Evolutionary conservation across 2,113 vertebrate genomes (phyloP).

Genomic region (Oncorhynchus gorbuscha): DNA sequence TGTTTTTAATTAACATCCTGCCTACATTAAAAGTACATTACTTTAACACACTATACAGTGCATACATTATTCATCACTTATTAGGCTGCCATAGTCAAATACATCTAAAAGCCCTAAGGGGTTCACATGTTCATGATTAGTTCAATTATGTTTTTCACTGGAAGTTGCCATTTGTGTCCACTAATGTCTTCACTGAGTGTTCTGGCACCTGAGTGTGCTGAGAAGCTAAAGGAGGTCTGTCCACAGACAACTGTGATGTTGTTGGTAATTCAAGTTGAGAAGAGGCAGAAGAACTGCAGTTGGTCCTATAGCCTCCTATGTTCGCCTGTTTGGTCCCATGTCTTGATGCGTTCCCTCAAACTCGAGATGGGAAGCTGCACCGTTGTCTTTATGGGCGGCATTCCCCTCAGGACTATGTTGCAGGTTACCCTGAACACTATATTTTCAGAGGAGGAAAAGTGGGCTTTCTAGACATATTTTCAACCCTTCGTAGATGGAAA

Average conservation of each 20-base stretch:
- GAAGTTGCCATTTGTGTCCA: constrained; percentile 41
- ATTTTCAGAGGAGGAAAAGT: neutral
- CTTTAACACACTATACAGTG: no score
- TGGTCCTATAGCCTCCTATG: no score
- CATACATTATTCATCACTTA: no score
- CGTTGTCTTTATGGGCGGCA: constrained; percentile 17
- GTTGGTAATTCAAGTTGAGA: no score
- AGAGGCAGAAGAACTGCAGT: no score
- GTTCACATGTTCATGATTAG: neutral
- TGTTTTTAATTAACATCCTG: neutral
- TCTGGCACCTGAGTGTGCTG: no score
- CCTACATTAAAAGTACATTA: neutral
- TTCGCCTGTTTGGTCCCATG: constrained; percentile 28
- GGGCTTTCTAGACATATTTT: neutral
- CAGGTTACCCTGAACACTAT: no score
- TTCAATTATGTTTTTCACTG: constrained; percentile 4
- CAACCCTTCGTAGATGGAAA: neutral
- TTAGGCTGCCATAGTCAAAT: neutral
- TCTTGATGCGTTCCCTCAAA: constrained; percentile 20
- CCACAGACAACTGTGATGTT: no score
- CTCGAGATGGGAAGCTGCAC: constrained; percentile 16
- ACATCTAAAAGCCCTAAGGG: constrained; percentile 4
- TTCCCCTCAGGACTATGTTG: neutral
- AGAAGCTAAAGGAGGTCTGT: no score
- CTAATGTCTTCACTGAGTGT: neutral